Evolutionary conservation across 2,888 invertebrate genomes (phyloP), one percentile per base, ranked within the genome.

Genomic region (Bellardia pandia): DNA sequence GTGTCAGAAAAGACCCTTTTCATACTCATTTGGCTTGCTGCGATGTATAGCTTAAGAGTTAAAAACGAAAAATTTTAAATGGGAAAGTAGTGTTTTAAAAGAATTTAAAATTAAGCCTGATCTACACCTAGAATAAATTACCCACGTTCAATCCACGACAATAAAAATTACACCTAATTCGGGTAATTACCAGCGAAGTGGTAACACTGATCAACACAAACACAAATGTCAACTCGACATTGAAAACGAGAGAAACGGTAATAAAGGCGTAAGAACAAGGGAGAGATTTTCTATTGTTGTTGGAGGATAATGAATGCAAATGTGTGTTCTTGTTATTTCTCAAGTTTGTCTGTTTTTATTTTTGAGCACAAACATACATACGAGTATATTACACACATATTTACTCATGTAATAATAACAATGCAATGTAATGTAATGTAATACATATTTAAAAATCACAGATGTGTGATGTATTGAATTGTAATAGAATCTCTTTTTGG

Each of bases 381-480:
- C 68, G 30, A 51, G 14, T 13, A 23, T 23, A 23, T 45, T 45
- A 45, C 37, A 48, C 2, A 51, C 23, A 51, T 16, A 45, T 23
- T 16, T 8, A 23, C 16, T 56, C 37, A 71, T 69, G 8, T 33
- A 33, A 16, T 42, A 56, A 56, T 3, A 60, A 56, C 53, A 66
- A n/a, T 37, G 14, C 5, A 13, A 69, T 48, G 2, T 30, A 14
- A 37, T n/a, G n/a, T 6, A 13, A 69, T 48, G 2, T 30, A 14
- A 64, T 69, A 40, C 42, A 40, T 75, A 42, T 77, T 83, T 58
- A 74, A 85, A 58, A 74, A 79, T 79, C 78, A 79, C 84, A 85
- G 78, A 84, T 84, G 77, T 84, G 78, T 78, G 78, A 58, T 74
- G 60, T 74, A 71, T 68, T 76, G 30, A 58, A 48, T 64, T 71